phyloP scores from a whole-genome alignment of 2,113 vertebrate genomes.

The Prietella phreatophila region DNA sequence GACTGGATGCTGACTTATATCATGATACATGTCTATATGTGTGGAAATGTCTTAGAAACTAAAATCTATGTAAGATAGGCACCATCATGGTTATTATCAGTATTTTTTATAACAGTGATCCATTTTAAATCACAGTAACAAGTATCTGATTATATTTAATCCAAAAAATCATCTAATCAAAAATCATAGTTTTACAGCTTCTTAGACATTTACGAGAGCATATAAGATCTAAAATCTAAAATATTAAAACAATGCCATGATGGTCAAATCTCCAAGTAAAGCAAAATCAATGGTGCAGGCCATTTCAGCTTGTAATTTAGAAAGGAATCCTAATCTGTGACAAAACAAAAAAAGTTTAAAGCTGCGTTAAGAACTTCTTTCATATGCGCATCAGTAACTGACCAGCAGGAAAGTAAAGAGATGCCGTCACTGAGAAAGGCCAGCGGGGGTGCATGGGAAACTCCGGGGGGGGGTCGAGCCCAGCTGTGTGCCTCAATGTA shows the following conservation, averaged over 20 bases:
- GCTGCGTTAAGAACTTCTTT: slow-evolving; percentile 24
- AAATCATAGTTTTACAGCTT: neutral
- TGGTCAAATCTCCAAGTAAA: neutral
- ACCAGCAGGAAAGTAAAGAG: slow-evolving; percentile 29
- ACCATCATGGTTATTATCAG: neutral
- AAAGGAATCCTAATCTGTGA: neutral
- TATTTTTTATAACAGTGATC: neutral
- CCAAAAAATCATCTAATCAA: too few species aligned
- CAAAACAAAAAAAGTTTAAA: neutral
- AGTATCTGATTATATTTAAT: neutral
- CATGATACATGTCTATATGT: neutral
- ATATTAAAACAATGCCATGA: neutral
- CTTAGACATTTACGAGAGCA: neutral
- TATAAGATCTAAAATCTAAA: neutral
- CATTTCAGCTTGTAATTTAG: neutral
- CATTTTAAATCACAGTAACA: neutral
- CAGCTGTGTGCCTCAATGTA: slow-evolving; percentile 56
- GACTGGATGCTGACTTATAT: neutral
- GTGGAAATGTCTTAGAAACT: neutral
- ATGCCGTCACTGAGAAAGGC: slow-evolving; percentile 60
- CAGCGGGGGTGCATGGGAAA: slow-evolving; percentile 60
- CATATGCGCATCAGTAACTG: slow-evolving; percentile 25
- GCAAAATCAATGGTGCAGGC: neutral
- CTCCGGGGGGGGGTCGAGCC: slow-evolving; percentile 59
- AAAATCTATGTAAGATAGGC: neutral